phyloP scores from a whole-genome alignment of 2,888 invertebrate genomes.

The Harpagoxenus sublaevis region DNA sequence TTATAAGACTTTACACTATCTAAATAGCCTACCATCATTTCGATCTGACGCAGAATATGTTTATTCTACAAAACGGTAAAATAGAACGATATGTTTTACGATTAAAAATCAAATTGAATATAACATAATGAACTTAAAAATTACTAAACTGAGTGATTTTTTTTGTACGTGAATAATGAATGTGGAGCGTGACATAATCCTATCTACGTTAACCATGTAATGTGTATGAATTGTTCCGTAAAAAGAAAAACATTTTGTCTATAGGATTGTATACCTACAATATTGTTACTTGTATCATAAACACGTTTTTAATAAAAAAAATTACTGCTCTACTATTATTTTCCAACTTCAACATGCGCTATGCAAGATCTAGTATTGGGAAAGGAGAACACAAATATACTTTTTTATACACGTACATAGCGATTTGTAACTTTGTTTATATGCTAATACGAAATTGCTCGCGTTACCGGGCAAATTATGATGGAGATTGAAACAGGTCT shows the following conservation, averaged over 20 bases:
- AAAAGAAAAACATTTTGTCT: slow-evolving; percentile 67
- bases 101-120: slow-evolving; percentile 47
- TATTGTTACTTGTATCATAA: slow-evolving; percentile 82
- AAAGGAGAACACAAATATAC: slow-evolving; percentile 89
- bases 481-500: slow-evolving; percentile 87
- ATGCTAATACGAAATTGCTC: slow-evolving; percentile 93
- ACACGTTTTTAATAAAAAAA: slow-evolving; percentile 79
- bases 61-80: slow-evolving; percentile 10
- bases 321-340: neutral
- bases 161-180: slow-evolving; percentile 67
- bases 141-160: slow-evolving; percentile 60
- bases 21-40: slow-evolving; percentile 26
- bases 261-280: slow-evolving; percentile 77
- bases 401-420: slow-evolving; percentile 90
- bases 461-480: slow-evolving; percentile 90
- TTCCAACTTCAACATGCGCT: too few relatives aligned
- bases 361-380: neutral
- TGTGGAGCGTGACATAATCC: slow-evolving; percentile 49
- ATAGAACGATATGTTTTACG: slow-evolving; percentile 37
- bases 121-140: slow-evolving; percentile 30
- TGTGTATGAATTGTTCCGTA: slow-evolving; percentile 55
- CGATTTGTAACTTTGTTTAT: slow-evolving; percentile 91
- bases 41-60: slow-evolving; percentile 14
- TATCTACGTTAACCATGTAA: slow-evolving; percentile 67
- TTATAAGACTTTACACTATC: slow-evolving; percentile 19